Evolutionary conservation across 2,888 invertebrate genomes (phyloP).

Genomic region (Tachystola acroxantha): DNA sequence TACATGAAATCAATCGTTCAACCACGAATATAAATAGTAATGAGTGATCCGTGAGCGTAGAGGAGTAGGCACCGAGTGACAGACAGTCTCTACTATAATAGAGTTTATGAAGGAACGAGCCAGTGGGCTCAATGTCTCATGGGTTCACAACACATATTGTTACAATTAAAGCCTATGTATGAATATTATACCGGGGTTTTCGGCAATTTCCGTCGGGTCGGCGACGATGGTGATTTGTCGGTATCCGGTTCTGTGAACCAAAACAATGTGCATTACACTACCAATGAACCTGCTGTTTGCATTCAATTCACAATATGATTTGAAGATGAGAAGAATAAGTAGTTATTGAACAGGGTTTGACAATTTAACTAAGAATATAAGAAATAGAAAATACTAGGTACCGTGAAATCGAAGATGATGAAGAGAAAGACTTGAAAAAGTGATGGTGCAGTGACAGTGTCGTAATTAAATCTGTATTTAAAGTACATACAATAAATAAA

Average conservation of each 20-base stretch:
- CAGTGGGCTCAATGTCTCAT: conserved; percentile 58
- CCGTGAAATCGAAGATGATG: conserved; percentile 29
- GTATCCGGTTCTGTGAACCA: conserved; percentile 87
- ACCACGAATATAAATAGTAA: conserved; percentile 35
- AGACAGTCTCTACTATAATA: conserved; percentile 65
- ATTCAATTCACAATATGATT: not conserved
- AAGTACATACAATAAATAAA: conserved; percentile 8
- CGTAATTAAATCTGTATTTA: conserved; percentile 7
- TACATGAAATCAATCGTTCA: conserved; percentile 36
- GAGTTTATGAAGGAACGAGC: conserved; percentile 59
- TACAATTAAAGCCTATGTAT: conserved; percentile 74
- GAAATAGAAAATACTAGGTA: conserved; percentile 18
- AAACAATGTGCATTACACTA: conserved; percentile 54
- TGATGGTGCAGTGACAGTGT: conserved; percentile 25
- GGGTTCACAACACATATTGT: conserved; percentile 79
- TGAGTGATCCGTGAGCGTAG: conserved; percentile 60
- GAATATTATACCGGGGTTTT: conserved; percentile 96
- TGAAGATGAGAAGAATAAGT: not conserved
- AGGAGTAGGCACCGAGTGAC: conserved; percentile 74
- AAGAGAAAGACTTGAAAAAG: conserved; percentile 30
- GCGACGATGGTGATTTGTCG: conserved; percentile 92
- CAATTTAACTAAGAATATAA: conserved; percentile 4
- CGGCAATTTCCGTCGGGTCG: conserved; percentile 95
- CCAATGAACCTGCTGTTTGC: conserved; percentile 14
- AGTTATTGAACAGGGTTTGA: not conserved